Base-by-base conservation (phyloP, 2,888 invertebrate species). In the Phyllotreta cruciferae region DNA sequence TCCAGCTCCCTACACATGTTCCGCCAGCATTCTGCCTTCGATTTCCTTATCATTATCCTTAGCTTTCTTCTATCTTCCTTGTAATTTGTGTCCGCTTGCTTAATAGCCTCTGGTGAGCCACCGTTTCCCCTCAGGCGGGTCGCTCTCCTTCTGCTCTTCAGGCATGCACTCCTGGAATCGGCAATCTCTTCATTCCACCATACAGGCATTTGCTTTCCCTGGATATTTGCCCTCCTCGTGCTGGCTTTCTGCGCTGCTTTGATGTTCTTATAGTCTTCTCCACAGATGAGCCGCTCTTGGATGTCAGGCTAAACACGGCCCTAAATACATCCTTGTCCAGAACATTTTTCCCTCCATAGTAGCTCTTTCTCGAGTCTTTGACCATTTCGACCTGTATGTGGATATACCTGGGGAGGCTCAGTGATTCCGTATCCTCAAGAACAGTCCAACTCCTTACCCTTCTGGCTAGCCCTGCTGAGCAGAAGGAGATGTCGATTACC, bases 371-470 rank as follows among this genome's bases (percentile, higher is more conserved):
- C 49, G 38, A 54, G 1, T 49, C 37, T 7, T 41, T n/a, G 9
- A 1, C 10, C 5, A 11, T 1, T 7, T 54, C 41, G 24, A 62
- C 24, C 8, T 49, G 47, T 10, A 62, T 50, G 6, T 10, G 14
- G 6, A 61, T 55, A 39, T 61, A 47, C 24, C 55, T 47, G 10
- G 52, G 61, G 7, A 61, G 56, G 37, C 62, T 62, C 35, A 62
- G 13, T 9, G 37, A 38, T 14, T 62, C 62, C 7, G 5, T 2
- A n/a, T 41, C 56, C 8, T 9, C 11, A 6, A 37, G 37, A 5
- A 62, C 50, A 6, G 11, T 36, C 56, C 61, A 62, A n/a, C 13
- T 11, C 10, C 1, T 6, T 0, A 53, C 13, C 0, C n/a, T 34
- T 8, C 36, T 37, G 10, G n/a, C 37, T 11, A 44, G 37, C 0